Conservation (phyloP, 2,113 vertebrate genomes). For the Platichthys stellatus region DNA sequence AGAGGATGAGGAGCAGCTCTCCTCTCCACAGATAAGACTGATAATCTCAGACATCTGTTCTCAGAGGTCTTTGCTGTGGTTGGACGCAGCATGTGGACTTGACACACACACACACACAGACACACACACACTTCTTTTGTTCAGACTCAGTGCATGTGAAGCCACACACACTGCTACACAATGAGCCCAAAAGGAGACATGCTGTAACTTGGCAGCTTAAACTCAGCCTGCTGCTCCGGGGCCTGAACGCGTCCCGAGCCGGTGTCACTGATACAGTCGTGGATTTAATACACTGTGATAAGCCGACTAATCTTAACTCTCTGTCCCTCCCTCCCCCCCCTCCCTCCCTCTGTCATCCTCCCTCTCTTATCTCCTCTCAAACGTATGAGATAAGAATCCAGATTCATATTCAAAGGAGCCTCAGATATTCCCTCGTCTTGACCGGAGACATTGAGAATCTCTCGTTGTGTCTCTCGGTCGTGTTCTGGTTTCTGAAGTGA, state of each 20-base stretch:
- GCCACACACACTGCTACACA: conserved; percentile 23
- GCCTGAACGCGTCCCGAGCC: conserved; percentile 41
- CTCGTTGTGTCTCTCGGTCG: neutral
- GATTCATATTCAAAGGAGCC: conserved; percentile 37
- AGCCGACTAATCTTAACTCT: conserved; percentile 55
- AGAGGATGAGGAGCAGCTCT: no score
- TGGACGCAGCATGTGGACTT: neutral
- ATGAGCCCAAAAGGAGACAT: conserved; percentile 32
- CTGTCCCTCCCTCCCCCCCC: neutral
- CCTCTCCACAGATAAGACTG: neutral
- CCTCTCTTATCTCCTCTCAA: conserved; percentile 28
- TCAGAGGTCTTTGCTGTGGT: neutral
- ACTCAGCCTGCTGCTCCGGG: conserved; percentile 28
- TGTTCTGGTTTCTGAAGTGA: neutral
- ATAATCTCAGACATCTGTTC: neutral
- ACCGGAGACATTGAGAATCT: conserved; percentile 9
- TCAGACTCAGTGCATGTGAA: neutral
- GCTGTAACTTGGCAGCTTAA: conserved; percentile 36
- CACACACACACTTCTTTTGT: conserved; percentile 4
- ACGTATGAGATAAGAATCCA: conserved; percentile 34
- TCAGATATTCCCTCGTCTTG: conserved; percentile 13
- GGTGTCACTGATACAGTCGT: conserved; percentile 33
- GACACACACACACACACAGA: conserved; percentile 6
- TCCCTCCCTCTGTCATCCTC: neutral
- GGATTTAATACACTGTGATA: conserved; percentile 53